Conservation (phyloP, 2,888 invertebrate species). For the Torymus aiolomorphi region DNA sequence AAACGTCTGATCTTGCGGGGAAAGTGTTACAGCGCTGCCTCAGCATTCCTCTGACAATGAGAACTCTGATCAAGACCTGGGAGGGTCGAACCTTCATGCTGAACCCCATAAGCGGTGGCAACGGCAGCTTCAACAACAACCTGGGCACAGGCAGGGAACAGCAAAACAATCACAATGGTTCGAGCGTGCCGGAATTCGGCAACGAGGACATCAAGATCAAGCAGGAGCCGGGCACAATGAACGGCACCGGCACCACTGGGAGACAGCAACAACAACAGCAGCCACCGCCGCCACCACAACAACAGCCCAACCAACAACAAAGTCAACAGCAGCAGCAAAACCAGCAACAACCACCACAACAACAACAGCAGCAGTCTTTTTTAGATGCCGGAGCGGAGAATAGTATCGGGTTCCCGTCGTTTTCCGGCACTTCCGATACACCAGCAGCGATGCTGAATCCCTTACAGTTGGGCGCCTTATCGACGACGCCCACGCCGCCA, state of each 20-base stretch:
- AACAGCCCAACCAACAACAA: slow-evolving; percentile 69
- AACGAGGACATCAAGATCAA: slow-evolving; percentile 74
- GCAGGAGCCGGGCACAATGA: slow-evolving; percentile 70
- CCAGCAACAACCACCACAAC: slow-evolving; percentile 66
- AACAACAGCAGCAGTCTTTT: slow-evolving; percentile 74
- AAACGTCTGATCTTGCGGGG: slow-evolving; percentile 78
- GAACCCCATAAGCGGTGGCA: slow-evolving; percentile 77
- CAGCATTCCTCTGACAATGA: slow-evolving; percentile 94
- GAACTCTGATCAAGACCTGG: slow-evolving; percentile 91
- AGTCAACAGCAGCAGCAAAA: slow-evolving; percentile 64
- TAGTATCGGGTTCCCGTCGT: slow-evolving; percentile 76
- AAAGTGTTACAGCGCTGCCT: slow-evolving; percentile 90
- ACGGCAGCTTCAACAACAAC: slow-evolving; percentile 81
- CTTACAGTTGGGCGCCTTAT: slow-evolving; percentile 67
- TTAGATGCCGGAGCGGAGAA: slow-evolving; percentile 76
- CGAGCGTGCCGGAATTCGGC: slow-evolving; percentile 71
- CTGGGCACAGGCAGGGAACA: slow-evolving; percentile 80
- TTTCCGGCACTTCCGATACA: slow-evolving; percentile 75
- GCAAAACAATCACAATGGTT: slow-evolving; percentile 70
- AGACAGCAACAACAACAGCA: slow-evolving; percentile 64
- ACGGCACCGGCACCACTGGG: slow-evolving; percentile 68
- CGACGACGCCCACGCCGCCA: slow-evolving; percentile 53
- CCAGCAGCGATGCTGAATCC: slow-evolving; percentile 72
- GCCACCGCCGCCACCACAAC: slow-evolving; percentile 65
- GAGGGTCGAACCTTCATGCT: slow-evolving; percentile 81